phyloP scores from a whole-genome alignment of 2,797 vertebrate genomes.

The Anas flavirostris region DNA sequence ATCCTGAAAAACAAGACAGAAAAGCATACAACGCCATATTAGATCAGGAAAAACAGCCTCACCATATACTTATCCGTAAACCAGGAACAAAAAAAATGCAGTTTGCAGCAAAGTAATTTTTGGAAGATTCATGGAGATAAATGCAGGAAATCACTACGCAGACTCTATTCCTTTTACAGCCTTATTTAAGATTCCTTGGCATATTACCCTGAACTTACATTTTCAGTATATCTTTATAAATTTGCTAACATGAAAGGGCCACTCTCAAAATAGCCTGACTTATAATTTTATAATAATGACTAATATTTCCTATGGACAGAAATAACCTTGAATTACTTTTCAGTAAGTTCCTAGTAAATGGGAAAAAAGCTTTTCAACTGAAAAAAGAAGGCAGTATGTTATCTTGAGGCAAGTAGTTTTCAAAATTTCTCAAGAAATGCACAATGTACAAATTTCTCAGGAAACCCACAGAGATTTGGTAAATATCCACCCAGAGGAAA shows the following conservation, averaged over 20 bases:
- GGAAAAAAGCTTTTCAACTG: constrained; percentile 8
- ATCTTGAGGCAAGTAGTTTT: constrained; percentile 22
- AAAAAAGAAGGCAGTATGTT: constrained; percentile 36
- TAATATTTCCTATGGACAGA: constrained; percentile 63
- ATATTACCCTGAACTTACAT: constrained; percentile 14
- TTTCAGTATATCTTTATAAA: constrained; percentile 32
- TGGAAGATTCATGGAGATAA: constrained; percentile 35
- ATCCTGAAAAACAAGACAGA: constrained; percentile 84
- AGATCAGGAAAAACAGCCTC: not conserved
- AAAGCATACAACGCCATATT: not conserved
- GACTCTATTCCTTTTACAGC: constrained; percentile 25
- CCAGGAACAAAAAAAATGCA: not conserved
- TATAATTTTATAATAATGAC: constrained; percentile 58
- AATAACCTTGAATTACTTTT: constrained; percentile 64
- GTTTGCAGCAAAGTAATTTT: constrained; percentile 16
- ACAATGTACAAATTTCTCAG: constrained; percentile 54
- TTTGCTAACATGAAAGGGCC: constrained; percentile 27
- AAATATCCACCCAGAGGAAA: constrained; percentile 58
- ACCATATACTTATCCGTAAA: not conserved
- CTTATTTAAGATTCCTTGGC: constrained; percentile 38
- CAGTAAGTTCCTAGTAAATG: constrained; percentile 47
- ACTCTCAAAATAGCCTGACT: constrained; percentile 56
- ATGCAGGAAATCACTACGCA: constrained; percentile 56
- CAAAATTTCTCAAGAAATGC: constrained; percentile 64
- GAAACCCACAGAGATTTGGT: constrained; percentile 67